Base-by-base conservation (phyloP, 2,797 vertebrate genomes). In the Heliangelus exortis region DNA sequence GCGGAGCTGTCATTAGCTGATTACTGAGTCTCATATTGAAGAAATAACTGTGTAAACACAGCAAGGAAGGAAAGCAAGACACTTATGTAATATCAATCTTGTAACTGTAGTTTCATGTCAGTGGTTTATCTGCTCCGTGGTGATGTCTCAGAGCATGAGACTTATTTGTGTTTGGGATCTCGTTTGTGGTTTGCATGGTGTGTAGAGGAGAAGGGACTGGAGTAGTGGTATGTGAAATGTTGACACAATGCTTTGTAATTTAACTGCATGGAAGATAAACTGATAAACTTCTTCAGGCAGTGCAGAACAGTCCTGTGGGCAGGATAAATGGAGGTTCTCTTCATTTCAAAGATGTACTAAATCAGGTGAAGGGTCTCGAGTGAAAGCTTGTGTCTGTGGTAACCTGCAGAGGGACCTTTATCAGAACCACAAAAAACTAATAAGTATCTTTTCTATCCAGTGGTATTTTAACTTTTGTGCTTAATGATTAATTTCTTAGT, bases 11-110 rank as follows among this genome's bases (percentile, higher is more conserved):
- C 15, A 0, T 75, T 85, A 79, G 63, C 50, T 79, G 33, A 54
- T 86, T 69, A 62, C 33, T 19, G 6, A 28, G 43, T 41, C 53
- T 61, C 74, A 29, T 57, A 19, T 31, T 79, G 81, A 71, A 86
- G 72, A 62, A 85, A 53, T 79, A 66, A 62, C 53, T 48, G 43
- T 62, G 51, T 81, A 75, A 89, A 75, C 54, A 75, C 68, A 79
- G 45, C 47, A 58, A 85, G 81, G 53, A 58, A 67, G 15, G 31
- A 74, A 79, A 86, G 78, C 69, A 57, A 82, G 79, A 66, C 67
- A 66, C 0, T 43, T 74, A 31, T 34, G 39, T 61, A 89, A 33
- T 78, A 33, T 12, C 12, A 59, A 15, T 79, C 84, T 51, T 33
- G 51, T 19, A 43, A 50, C 36, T 41, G 15, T 77, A 47, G 28